Conservation (phyloP, 2,797 vertebrate species). For the Apodemus agrarius region DNA sequence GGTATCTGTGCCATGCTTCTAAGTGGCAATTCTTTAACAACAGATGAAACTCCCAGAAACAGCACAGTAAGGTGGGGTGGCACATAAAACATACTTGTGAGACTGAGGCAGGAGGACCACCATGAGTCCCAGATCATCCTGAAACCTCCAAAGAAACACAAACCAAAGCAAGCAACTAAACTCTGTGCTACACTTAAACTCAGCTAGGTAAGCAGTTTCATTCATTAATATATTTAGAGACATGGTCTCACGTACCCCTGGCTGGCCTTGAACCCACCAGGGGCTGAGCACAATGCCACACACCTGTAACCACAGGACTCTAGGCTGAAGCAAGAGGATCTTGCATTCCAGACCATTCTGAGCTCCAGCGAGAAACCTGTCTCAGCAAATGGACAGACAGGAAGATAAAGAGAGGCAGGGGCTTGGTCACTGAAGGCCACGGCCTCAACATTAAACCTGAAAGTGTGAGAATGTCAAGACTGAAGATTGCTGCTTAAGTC, state of each 20-base stretch:
- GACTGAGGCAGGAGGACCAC: not conserved
- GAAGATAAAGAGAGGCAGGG: not conserved
- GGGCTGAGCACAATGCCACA: not conserved
- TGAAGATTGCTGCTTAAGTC: not conserved
- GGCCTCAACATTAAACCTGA: not conserved
- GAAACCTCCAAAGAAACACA: not conserved
- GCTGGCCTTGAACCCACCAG: not conserved
- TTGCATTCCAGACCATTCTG: no score
- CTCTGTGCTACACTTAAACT: not conserved
- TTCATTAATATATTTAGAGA: not conserved
- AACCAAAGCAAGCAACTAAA: not conserved
- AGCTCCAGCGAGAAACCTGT: no score
- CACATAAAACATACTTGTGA: not conserved
- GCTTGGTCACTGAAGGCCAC: not conserved
- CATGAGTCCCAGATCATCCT: not conserved
- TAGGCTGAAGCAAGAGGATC: not conserved
- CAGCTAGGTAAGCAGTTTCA: not conserved
- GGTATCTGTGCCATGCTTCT: not conserved
- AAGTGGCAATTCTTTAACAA: not conserved
- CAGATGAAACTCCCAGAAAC: not conserved
- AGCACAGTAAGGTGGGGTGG: not conserved
- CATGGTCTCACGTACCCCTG: not conserved
- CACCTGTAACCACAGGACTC: not conserved
- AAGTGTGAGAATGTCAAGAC: not conserved
- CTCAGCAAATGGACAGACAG: not conserved